phyloP scores from a whole-genome alignment of 2,113 vertebrate genomes.

The Prinia subflava region DNA sequence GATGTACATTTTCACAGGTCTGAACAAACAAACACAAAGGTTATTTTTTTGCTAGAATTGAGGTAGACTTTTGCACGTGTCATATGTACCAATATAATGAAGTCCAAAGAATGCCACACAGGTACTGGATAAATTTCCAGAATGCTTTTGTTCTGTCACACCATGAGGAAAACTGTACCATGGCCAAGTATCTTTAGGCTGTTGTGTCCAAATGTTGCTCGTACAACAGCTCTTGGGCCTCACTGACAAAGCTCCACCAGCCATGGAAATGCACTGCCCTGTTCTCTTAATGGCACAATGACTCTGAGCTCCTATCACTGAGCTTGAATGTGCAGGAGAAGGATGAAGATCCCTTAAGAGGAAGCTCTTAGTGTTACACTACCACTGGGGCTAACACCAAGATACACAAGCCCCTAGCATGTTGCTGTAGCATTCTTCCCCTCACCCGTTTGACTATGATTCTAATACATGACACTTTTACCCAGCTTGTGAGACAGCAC shows the following conservation, averaged over 20 bases:
- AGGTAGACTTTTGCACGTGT: neutral
- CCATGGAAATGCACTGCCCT: neutral
- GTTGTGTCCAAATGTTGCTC: fast-evolving
- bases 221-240: neutral
- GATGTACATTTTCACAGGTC: neutral
- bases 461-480: neutral
- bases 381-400: neutral
- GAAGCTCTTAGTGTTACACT: neutral
- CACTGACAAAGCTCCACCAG: neutral
- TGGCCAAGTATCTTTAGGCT: neutral
- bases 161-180: neutral
- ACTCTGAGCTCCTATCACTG: neutral
- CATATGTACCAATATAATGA: neutral
- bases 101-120: neutral
- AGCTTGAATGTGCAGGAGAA: neutral
- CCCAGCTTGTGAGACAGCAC: neutral
- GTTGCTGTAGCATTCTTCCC: neutral
- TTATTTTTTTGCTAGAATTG: neutral
- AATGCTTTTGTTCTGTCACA: neutral
- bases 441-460: neutral
- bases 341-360: neutral
- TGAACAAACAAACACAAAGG: neutral
- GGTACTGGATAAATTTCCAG: neutral
- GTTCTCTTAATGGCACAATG: neutral
- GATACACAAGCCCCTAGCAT: neutral